These are phyloP conservation scores for Pseudopodoces humilis DNA, from an alignment of 2,113 vertebrate genomes.

Conservation along the genomic window DNA sequence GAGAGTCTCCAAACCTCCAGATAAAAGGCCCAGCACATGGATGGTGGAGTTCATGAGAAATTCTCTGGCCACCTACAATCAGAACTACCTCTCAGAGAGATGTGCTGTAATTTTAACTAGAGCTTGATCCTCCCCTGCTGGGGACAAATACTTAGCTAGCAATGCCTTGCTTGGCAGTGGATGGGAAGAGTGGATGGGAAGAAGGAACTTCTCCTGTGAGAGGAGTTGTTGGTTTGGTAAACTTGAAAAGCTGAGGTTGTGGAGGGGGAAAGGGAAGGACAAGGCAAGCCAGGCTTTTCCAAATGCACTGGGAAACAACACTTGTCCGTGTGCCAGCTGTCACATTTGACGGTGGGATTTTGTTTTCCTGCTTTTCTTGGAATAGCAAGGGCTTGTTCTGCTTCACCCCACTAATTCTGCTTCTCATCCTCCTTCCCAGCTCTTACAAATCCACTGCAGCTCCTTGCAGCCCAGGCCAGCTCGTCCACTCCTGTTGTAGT, in stretches of 20 bases:
- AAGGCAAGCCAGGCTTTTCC: not conserved
- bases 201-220: not conserved
- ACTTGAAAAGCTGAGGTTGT: not conserved
- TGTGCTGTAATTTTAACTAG: not conserved
- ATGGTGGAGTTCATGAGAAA: not conserved
- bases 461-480: conserved; percentile 93
- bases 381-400: not conserved
- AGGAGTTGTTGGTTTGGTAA: not conserved
- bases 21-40: not conserved
- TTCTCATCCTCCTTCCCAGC: conserved; percentile 66
- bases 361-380: not conserved
- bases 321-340: not conserved
- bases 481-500: conserved; percentile 90
- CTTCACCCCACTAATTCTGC: not conserved
- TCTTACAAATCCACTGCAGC: conserved; percentile 91
- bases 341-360: not conserved
- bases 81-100: not conserved
- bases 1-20: not conserved
- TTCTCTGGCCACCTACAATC: not conserved
- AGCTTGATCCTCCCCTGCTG: not conserved
- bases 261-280: not conserved
- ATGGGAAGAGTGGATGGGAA: not conserved
- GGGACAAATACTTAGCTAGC: not conserved
- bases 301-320: not conserved
- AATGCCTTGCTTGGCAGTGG: not conserved